A percentile compares a stretch with the other conserved stretches of the same genome.
Evolutionary conservation across 1,140 invertebrate genomes (phyloP).

Genomic region (Bombus difficillimus): DNA sequence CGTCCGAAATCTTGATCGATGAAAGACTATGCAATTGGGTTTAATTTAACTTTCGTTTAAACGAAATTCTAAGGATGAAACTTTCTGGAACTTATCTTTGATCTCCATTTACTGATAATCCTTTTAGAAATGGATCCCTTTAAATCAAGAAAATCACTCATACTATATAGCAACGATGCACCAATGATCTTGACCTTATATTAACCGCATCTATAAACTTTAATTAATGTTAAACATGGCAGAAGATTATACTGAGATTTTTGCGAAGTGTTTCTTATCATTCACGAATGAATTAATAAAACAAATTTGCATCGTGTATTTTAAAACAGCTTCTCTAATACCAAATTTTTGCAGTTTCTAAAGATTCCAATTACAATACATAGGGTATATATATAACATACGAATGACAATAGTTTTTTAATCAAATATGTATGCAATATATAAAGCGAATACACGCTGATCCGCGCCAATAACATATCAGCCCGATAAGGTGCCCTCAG

Average conservation of each 20-base stretch:
- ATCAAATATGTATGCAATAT: background rate
- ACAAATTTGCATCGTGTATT: background rate
- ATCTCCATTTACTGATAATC: constrained; percentile 62
- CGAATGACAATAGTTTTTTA: background rate
- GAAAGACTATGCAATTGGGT: constrained; percentile 26
- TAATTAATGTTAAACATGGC: background rate
- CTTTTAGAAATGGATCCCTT: constrained; percentile 45
- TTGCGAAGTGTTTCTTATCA: background rate
- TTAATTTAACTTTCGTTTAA: constrained; percentile 61
- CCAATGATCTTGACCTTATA: background rate
- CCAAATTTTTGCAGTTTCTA: background rate
- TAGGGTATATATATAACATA: no score
- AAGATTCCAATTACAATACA: background rate
- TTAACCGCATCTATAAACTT: background rate
- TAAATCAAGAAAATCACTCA: constrained; percentile 45
- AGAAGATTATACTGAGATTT: background rate
- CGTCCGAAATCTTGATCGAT: background rate
- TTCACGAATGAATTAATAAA: background rate
- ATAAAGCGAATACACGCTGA: background rate
- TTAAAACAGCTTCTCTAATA: no score
- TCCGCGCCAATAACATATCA: constrained; percentile 31
- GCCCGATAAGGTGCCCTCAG: constrained; percentile 18
- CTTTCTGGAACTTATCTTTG: constrained; percentile 57
- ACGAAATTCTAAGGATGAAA: constrained; percentile 50
- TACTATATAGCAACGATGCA: background rate